These are phyloP conservation scores for Geotrypetes seraphini DNA, from an alignment of 2,797 vertebrate species.

Conservation along the genomic window DNA sequence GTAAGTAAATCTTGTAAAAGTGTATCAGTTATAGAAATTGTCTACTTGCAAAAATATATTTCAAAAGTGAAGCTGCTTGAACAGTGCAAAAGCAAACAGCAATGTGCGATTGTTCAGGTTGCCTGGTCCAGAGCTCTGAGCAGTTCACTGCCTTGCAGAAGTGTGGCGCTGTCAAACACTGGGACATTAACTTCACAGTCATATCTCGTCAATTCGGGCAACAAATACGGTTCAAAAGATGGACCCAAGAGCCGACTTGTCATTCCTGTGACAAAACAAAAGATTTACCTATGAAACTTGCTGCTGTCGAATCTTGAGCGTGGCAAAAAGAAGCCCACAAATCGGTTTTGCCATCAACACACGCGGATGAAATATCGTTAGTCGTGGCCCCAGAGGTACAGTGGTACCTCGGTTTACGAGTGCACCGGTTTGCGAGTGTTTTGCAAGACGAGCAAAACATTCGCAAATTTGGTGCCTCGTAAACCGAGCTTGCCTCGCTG, in stretches of 20 bases:
- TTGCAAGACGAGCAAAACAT: too few relatives aligned
- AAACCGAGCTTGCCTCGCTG: too few relatives aligned
- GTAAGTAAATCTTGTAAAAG: slow-evolving; percentile 50
- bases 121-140: slow-evolving; percentile 89
- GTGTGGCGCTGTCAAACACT: slow-evolving; percentile 74
- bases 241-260: slow-evolving; percentile 76
- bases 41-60: slow-evolving; percentile 60
- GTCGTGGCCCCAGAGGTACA: too few relatives aligned
- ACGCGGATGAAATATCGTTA: too few relatives aligned
- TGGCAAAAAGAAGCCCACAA: too few relatives aligned
- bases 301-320: too few relatives aligned
- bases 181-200: slow-evolving; percentile 97
- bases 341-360: too few relatives aligned
- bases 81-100: slow-evolving; percentile 3
- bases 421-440: too few relatives aligned
- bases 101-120: slow-evolving; percentile 47
- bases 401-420: too few relatives aligned
- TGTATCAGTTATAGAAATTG: slow-evolving; percentile 60
- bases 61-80: slow-evolving; percentile 46
- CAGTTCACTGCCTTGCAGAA: slow-evolving; percentile 90
- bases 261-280: slow-evolving; percentile 62
- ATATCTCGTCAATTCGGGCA: slow-evolving; percentile 90
- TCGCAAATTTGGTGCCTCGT: too few relatives aligned
- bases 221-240: slow-evolving; percentile 68
- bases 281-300: too few relatives aligned